Evolutionary conservation across 2,113 vertebrate species (phyloP).

Genomic region (Nycticorax nycticorax): DNA sequence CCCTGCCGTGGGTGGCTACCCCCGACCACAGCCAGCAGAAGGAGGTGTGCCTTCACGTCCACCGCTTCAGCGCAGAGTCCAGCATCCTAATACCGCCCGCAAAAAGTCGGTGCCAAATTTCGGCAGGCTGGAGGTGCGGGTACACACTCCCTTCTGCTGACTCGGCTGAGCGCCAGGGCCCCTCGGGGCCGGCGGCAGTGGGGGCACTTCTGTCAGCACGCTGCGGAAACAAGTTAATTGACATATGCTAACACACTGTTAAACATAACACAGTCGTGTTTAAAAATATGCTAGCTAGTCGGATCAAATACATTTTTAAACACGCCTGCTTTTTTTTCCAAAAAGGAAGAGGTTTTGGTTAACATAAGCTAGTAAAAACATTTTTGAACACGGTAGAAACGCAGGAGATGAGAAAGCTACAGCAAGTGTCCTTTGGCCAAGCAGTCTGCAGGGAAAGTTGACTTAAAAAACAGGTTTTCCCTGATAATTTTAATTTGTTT

Average conservation of each 20-base stretch:
- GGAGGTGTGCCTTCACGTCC: background rate
- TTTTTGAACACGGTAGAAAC: background rate
- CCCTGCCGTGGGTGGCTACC: accelerated
- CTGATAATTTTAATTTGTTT: conserved; percentile 41
- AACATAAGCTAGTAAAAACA: background rate
- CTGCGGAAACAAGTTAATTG: conserved; percentile 29
- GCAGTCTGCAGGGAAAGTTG: background rate
- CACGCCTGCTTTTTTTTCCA: background rate
- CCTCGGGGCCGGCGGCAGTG: accelerated
- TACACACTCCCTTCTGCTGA: background rate
- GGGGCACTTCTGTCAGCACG: conserved; percentile 36
- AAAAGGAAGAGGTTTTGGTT: conserved; percentile 23
- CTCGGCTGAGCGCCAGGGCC: background rate
- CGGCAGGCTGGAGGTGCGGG: background rate
- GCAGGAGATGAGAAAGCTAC: background rate
- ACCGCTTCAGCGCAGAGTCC: accelerated
- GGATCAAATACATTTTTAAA: conserved; percentile 53
- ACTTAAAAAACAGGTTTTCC: conserved; percentile 41
- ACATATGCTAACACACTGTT: conserved; percentile 45
- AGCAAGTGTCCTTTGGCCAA: background rate
- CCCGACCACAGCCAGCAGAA: background rate
- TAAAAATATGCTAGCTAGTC: conserved; percentile 36
- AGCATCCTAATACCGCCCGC: background rate
- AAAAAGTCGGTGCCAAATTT: background rate
- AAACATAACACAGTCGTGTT: conserved; percentile 44